Percentiles rank a stretch among this genome's conserved stretches.
Conservation (phyloP, 2,113 vertebrate genomes). For the Syngnathus scovelli region DNA sequence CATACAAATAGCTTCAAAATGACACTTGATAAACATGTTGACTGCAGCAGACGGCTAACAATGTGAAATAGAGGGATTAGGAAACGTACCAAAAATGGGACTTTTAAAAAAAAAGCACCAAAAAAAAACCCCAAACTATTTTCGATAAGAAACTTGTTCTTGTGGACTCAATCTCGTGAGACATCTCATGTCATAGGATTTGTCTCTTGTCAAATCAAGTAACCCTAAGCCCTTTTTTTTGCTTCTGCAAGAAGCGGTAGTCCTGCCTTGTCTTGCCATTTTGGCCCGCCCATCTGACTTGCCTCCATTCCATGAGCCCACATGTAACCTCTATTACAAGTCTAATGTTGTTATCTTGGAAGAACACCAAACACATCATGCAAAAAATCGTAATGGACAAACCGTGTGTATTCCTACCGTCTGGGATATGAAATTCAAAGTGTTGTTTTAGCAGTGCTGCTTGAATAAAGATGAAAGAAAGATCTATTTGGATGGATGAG, state of each 20-base stretch:
- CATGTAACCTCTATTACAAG: no score
- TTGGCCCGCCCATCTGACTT: no score
- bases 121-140: no score
- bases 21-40: constrained; percentile 58
- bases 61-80: constrained; percentile 43
- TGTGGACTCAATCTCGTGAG: no score
- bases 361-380: background rate
- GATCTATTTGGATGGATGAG: background rate
- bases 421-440: background rate
- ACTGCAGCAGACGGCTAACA: constrained; percentile 34
- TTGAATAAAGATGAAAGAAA: background rate
- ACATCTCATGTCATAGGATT: no score
- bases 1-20: constrained; percentile 51
- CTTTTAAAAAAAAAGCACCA: no score
- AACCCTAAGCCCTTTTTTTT: no score
- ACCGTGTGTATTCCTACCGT: background rate
- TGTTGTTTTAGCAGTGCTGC: background rate
- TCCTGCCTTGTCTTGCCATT: no score
- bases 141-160: no score
- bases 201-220: no score
- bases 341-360: background rate
- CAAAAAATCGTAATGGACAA: background rate
- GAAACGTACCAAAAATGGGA: constrained; percentile 19
- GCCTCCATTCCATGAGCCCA: no score
- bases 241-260: no score